phyloP scores from a whole-genome alignment of 2,113 vertebrate genomes.

The Hemiscyllium ocellatum region DNA sequence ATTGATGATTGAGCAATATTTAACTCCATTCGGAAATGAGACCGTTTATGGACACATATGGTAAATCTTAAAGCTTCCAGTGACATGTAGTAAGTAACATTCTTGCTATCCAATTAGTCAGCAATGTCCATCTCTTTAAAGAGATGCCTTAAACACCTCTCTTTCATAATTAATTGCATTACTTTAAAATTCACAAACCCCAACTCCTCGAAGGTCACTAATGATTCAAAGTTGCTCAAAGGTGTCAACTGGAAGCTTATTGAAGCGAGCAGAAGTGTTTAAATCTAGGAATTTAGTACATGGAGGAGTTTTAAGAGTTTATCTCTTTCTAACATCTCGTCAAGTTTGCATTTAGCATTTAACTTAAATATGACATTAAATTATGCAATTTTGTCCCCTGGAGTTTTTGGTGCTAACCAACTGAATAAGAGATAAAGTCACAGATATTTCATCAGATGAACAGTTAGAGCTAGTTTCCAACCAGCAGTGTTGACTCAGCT shows the following conservation, averaged over 20 bases:
- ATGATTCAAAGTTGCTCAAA: neutral
- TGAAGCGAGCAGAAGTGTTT: neutral
- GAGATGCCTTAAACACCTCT: neutral
- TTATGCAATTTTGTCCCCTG: neutral
- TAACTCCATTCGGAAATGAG: neutral
- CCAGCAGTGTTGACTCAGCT: no score
- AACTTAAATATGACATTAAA: neutral
- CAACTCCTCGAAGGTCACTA: neutral
- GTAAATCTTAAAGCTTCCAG: no score
- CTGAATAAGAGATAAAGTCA: no score
- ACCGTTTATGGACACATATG: no score
- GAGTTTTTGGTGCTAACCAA: no score
- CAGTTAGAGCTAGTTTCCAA: no score
- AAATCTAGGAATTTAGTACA: no score
- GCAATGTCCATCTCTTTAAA: neutral
- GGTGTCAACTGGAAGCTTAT: neutral
- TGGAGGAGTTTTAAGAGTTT: neutral
- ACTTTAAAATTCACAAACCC: neutral
- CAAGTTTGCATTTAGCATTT: neutral
- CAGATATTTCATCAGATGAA: no score
- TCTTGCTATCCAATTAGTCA: neutral
- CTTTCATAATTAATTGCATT: neutral
- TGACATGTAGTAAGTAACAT: neutral
- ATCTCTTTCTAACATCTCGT: neutral
- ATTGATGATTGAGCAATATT: neutral